phyloP scores from a whole-genome alignment of 2,797 vertebrate species.

The Dromococcyx pavoninus region DNA sequence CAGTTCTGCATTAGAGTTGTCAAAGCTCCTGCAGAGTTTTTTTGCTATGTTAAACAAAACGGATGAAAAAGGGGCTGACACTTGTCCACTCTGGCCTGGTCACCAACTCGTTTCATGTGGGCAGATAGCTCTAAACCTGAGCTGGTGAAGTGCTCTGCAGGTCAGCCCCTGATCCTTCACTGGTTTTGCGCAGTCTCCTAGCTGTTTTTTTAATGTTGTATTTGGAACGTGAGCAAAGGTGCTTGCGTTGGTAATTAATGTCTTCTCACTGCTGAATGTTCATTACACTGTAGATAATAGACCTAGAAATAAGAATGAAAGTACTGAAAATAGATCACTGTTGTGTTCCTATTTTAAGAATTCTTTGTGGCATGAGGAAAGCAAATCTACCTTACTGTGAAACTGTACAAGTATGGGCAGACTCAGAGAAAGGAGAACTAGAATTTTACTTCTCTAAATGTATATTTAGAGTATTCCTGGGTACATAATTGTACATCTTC shows the following conservation, averaged over 20 bases:
- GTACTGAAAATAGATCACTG: conserved; percentile 12
- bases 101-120: background rate
- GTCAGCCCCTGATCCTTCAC: background rate
- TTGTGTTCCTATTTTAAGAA: background rate
- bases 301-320: conserved; percentile 7
- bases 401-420: background rate
- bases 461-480: background rate
- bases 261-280: background rate
- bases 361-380: background rate
- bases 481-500: background rate
- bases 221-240: background rate
- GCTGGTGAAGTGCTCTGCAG: background rate
- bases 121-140: background rate
- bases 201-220: background rate
- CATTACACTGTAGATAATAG: background rate
- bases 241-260: background rate
- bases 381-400: background rate
- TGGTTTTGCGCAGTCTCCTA: background rate
- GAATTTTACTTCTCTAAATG: background rate
- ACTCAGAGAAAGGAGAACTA: background rate
- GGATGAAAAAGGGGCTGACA: background rate
- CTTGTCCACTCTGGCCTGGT: background rate
- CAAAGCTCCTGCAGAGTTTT: background rate
- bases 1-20: background rate
- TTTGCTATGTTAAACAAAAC: background rate